Percentiles rank a stretch among this genome's conserved stretches.
phyloP scores from a whole-genome alignment of 1,140 invertebrate species.

The Anastrepha ludens region DNA sequence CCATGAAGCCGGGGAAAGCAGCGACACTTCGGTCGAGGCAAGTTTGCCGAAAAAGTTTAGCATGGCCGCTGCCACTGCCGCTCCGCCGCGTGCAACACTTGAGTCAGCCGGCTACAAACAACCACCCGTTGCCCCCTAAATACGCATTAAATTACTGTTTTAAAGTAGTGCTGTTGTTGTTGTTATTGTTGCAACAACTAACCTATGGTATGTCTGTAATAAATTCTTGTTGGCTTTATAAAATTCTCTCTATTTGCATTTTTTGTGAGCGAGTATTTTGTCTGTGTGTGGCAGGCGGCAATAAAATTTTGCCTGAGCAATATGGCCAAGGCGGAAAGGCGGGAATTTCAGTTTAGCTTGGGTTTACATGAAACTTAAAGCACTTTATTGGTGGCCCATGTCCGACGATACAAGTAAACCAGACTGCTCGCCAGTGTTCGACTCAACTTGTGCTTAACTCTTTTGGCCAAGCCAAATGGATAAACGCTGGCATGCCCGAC shows the following conservation, averaged over 20 bases:
- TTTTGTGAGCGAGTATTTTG: slow-evolving; percentile 66
- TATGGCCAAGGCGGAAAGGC: not conserved
- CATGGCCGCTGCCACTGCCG: not conserved
- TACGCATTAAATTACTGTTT: slow-evolving; percentile 62
- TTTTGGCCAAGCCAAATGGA: not conserved
- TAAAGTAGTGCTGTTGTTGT: slow-evolving; percentile 65
- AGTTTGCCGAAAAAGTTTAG: slow-evolving; percentile 37
- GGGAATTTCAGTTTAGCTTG: not conserved
- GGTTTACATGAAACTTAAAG: slow-evolving; percentile 18
- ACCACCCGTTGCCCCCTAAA: slow-evolving; percentile 30
- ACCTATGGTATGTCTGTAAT: not conserved
- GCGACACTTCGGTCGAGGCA: not conserved
- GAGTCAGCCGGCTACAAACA: not conserved
- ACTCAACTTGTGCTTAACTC: slow-evolving; percentile 6
- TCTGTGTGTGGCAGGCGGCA: slow-evolving; percentile 68
- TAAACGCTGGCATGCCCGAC: not conserved
- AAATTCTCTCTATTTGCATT: slow-evolving; percentile 72
- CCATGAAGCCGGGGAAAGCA: not conserved
- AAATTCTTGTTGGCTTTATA: slow-evolving; percentile 63
- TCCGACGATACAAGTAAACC: not conserved
- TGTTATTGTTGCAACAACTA: slow-evolving; percentile 1
- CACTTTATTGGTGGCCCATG: not conserved
- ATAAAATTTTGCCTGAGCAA: slow-evolving; percentile 64
- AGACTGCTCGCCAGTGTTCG: not conserved
- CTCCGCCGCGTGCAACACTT: slow-evolving; percentile 44